Evolutionary conservation across 1,140 invertebrate species (phyloP).

Genomic region (Mactra quadrangularis): DNA sequence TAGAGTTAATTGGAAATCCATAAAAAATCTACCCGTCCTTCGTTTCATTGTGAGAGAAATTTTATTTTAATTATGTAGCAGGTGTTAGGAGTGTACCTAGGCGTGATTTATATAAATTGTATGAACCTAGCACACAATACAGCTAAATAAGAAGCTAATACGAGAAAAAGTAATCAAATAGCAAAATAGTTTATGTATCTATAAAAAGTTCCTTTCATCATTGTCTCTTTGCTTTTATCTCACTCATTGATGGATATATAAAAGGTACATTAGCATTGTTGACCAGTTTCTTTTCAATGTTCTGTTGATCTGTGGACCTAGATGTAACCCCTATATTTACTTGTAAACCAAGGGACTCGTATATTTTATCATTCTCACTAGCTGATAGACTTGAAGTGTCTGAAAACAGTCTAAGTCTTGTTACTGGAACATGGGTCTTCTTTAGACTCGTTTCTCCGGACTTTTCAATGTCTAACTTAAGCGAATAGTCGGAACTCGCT

Average conservation of each 20-base stretch:
- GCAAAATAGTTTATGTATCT: too few species aligned
- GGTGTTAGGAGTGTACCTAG: too few species aligned
- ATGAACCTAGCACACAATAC: too few species aligned
- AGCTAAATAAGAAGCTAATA: too few species aligned
- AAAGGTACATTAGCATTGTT: conserved; percentile 44
- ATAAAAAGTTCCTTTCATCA: conserved; percentile 4
- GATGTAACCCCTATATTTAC: too few species aligned
- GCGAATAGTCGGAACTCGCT: background rate
- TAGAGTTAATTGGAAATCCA: too few species aligned
- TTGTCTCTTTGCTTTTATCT: conserved; percentile 41
- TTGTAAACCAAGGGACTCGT: background rate
- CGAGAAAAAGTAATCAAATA: too few species aligned
- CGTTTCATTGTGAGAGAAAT: too few species aligned
- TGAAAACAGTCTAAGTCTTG: conserved; percentile 25
- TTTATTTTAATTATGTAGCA: too few species aligned
- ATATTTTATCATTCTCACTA: background rate
- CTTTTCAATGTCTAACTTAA: background rate
- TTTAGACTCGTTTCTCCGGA: background rate
- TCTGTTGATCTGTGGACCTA: background rate
- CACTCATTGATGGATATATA: conserved; percentile 33
- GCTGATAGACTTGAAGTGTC: background rate
- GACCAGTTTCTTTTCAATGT: conserved; percentile 23
- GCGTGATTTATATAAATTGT: too few species aligned
- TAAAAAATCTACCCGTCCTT: too few species aligned
- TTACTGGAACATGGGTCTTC: background rate